Conservation (phyloP, 2,888 invertebrate species). For the Platerodrilus igneus region DNA sequence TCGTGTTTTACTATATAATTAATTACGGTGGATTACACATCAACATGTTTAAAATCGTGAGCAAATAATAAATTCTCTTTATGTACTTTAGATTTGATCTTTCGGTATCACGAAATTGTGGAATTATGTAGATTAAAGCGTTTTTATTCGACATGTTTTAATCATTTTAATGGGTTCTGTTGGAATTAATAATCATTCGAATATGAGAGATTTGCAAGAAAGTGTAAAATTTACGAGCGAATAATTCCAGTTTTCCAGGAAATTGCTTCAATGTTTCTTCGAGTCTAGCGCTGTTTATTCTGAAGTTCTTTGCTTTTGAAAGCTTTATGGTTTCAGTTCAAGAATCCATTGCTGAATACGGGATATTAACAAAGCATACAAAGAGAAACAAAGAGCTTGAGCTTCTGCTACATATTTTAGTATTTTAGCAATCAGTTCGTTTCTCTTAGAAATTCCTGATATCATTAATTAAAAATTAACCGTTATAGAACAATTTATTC, state of each 20-base stretch:
- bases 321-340: conserved; percentile 36
- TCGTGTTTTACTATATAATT: conserved; percentile 33
- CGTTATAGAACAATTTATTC: no score
- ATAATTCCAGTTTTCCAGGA: conserved; percentile 45
- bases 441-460: no score
- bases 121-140: conserved; percentile 37
- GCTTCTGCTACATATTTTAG: conserved; percentile 26
- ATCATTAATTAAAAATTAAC: no score
- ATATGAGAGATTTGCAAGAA: conserved; percentile 34
- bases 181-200: conserved; percentile 40
- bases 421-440: no score
- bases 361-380: conserved; percentile 37
- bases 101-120: conserved; percentile 15
- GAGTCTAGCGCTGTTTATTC: conserved; percentile 31
- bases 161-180: conserved; percentile 44
- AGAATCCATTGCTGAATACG: conserved; percentile 33
- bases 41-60: conserved; percentile 23
- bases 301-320: conserved; percentile 21
- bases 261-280: conserved; percentile 44
- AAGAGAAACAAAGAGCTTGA: conserved; percentile 28
- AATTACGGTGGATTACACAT: conserved; percentile 30
- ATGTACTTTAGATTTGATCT: conserved; percentile 8
- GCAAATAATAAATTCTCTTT: conserved; percentile 6
- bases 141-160: conserved; percentile 37
- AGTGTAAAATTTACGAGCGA: conserved; percentile 43